These are phyloP conservation scores for Smutsia temminckii DNA, from an alignment of 2,797 vertebrate genomes.

Conservation along the genomic window DNA sequence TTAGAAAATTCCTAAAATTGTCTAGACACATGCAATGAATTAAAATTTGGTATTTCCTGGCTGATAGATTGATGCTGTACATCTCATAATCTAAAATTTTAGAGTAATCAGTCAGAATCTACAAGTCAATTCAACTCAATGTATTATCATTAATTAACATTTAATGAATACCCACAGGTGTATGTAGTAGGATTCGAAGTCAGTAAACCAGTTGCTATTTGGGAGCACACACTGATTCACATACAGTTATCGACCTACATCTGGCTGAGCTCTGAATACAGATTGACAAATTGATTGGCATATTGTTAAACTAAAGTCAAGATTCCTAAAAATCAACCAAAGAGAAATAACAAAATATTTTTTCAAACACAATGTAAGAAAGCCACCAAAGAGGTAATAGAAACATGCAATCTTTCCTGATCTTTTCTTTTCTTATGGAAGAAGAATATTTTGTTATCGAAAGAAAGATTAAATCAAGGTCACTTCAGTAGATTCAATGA, in stretches of 20 bases:
- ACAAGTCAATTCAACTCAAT: conserved; percentile 34
- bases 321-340: neutral
- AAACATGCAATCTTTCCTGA: neutral
- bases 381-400: neutral
- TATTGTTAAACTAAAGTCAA: neutral
- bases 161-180: neutral
- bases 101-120: neutral
- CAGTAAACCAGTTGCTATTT: neutral
- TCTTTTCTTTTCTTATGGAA: neutral
- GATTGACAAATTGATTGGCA: neutral
- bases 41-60: conserved; percentile 37
- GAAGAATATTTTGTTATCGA: neutral
- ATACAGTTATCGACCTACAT: neutral
- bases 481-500: neutral
- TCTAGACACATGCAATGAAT: conserved; percentile 2
- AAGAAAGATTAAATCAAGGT: neutral
- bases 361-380: neutral
- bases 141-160: conserved; percentile 31
- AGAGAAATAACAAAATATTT: neutral
- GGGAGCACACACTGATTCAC: neutral
- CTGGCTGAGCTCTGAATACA: neutral
- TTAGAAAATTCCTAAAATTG: neutral
- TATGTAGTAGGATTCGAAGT: neutral
- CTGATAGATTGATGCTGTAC: conserved; percentile 27
- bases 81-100: conserved; percentile 55